Evolutionary conservation across 1,140 invertebrate species (phyloP), one percentile per base, ranked within the genome.

Genomic region (Cydia amplana): DNA sequence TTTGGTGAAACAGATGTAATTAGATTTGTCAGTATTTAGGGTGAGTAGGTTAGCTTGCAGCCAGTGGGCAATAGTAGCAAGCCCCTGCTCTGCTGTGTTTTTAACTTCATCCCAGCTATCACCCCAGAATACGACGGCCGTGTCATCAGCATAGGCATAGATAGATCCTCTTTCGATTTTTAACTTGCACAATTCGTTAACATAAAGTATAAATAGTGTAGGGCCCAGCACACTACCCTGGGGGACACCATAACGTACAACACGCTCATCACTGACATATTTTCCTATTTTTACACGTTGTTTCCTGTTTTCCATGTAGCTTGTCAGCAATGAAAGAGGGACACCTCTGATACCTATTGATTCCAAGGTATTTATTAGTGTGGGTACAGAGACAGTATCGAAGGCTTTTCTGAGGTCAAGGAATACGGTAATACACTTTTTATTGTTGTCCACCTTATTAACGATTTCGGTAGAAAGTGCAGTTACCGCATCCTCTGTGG

Each of bases 211-310:
- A 36, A 74, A 74, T 12, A 74, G 51, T 4, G 73, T 74, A 10
- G 73, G 73, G 6, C 73, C 73, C 25, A 74, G 51, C 55, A 74
- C 49, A 32, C 73, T 74, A 9, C 73, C 73, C 18, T 74, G 73
- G 4, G 73, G 73, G 16, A 74, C 67, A 16, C 73, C 73, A 18
- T 32, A 74, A 5, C 18, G 23, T n/a, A 74, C 16, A 55, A 14
- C 2, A 2, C 12, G 7, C 10, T 2, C 10, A 20, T 36, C 28
- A 40, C 73, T 74, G n/a, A 28, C 4, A 14, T 55, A 9, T n/a
- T 16, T 14, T 10, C 25, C 51, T 7, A 74, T 16, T 74, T 55
- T 74, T 16, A 63, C 25, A 18, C 49, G 10, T 25, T 74, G 73
- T 7, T 23, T 28, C 0, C 73, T 12, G 10, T 36, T n/a, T 16